Evolutionary conservation across 2,113 vertebrate genomes (phyloP).

Genomic region (Amphiprion ocellaris): DNA sequence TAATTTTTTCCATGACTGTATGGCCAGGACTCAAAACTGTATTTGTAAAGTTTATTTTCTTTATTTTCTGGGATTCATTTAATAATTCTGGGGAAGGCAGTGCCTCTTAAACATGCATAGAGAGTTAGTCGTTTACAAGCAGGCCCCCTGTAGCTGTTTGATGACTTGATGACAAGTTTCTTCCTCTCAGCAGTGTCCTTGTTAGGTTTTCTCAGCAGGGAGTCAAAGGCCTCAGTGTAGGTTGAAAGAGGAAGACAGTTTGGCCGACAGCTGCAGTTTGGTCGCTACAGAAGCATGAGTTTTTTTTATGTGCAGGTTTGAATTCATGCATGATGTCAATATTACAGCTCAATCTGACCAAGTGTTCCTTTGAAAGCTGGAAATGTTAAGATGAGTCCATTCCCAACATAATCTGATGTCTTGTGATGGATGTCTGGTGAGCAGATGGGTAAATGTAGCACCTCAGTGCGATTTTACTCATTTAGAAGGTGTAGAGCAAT

Average conservation of each 20-base stretch:
- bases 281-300: slow-evolving; percentile 57
- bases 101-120: slow-evolving; percentile 4
- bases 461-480: no score
- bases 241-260: slow-evolving; percentile 75
- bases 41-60: neutral
- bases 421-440: no score
- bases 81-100: slow-evolving; percentile 4
- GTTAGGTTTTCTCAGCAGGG: slow-evolving; percentile 72
- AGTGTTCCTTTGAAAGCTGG: no score
- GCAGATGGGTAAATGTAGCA: no score
- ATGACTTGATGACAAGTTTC: slow-evolving; percentile 70
- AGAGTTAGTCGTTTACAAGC: slow-evolving; percentile 30
- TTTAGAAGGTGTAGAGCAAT: no score
- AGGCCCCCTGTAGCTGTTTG: slow-evolving; percentile 63
- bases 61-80: neutral
- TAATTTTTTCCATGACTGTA: no score
- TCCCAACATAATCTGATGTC: no score
- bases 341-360: no score
- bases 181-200: slow-evolving; percentile 66
- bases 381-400: no score
- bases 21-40: neutral
- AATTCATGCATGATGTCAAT: neutral
- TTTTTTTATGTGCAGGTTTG: slow-evolving; percentile 17
- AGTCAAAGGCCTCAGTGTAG: slow-evolving; percentile 48
- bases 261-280: slow-evolving; percentile 80